These are phyloP conservation scores for Archips crataeganus DNA, from an alignment of 2,888 invertebrate species.

Conservation along the genomic window DNA sequence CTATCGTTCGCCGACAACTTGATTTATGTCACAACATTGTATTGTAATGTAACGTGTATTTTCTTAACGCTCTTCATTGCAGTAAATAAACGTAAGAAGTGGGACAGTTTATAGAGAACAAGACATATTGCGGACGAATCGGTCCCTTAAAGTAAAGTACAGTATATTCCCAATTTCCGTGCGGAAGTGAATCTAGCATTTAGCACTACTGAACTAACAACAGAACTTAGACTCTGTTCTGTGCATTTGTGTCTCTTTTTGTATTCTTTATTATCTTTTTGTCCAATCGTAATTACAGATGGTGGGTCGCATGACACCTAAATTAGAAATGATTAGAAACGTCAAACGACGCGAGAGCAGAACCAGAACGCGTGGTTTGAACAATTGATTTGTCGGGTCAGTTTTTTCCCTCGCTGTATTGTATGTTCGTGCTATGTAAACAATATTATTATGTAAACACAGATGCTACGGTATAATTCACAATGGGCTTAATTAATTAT, in stretches of 20 bases:
- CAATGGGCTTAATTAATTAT: background rate
- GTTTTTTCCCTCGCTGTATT: background rate
- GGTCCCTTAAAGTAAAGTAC: too few species aligned
- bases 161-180: too few species aligned
- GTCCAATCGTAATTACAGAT: background rate
- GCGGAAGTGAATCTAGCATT: too few species aligned
- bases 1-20: background rate
- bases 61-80: background rate
- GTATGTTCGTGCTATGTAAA: background rate
- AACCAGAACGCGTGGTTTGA: background rate
- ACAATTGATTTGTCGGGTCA: background rate
- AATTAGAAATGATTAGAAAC: background rate
- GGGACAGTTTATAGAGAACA: background rate
- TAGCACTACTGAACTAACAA: background rate
- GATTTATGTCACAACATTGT: background rate
- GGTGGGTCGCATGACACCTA: background rate
- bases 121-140: background rate
- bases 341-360: background rate
- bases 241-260: background rate
- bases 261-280: background rate
- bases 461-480: background rate
- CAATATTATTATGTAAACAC: background rate
- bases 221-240: background rate
- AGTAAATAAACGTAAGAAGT: background rate
- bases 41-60: background rate